Evolutionary conservation across 2,888 invertebrate genomes (phyloP), one percentile per base, ranked within the genome.

Genomic region (Petrophora chlorosata): DNA sequence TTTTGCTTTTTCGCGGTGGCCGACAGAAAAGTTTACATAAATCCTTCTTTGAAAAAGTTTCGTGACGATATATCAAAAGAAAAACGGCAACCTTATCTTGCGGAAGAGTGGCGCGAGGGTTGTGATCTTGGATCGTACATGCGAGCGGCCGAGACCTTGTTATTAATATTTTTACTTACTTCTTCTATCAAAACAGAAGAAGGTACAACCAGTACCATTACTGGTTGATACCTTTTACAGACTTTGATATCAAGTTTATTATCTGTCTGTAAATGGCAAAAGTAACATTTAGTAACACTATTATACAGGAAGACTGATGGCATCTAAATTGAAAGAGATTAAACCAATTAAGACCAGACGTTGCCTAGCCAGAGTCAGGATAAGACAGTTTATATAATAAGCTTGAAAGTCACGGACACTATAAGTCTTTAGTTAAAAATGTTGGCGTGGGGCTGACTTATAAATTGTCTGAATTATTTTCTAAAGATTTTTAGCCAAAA

Each of bases 1-100:
- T 29, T 26, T 29, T 29, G 12, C 12, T 35, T 43, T 39, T 42
- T 44, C 19, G 19, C 30, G 8, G 17, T 9, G n/a, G 10, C 15
- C 33, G 15, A 23, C 1, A 14, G 38, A 30, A 44, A 43, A 46
- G 46, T 59, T 54, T 52, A 40, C 43, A 28, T 17, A 49, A 44
- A 48, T 46, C 29, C 26, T 26, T 46, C 16, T 53, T 48, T 19
- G 38, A 46, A 47, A 45, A 45, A 44, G 44, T 52, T 47, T 49
- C 40, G 34, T 41, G 36, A 35, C 43, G 38, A 55, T 53, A 47
- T 50, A 52, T 56, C 45, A 53, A 54, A 52, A 39, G 29, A 16
- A 43, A 43, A 39, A 17, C 14, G 36, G 35, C 30, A 14, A 45
- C 30, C 44, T 48, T 53, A 55, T 53, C 46, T 48, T 53, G 36